Conservation (phyloP, 2,113 vertebrate species). For the Paradisaea rubra region DNA sequence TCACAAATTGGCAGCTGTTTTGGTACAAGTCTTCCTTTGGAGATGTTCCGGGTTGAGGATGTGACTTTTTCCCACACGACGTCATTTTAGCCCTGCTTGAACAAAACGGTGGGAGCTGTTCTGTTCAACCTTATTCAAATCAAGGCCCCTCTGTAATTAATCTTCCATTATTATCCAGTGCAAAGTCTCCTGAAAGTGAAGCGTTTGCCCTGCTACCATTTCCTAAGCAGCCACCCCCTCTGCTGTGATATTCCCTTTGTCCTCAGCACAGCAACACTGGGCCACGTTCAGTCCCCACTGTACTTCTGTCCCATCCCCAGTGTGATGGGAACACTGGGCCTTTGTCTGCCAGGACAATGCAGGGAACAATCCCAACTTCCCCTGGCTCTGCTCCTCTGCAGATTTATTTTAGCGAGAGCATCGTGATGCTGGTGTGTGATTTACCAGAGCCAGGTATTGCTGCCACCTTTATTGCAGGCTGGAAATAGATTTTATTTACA, state of each 20-base stretch:
- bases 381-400: neutral
- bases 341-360: conserved; percentile 17
- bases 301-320: neutral
- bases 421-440: neutral
- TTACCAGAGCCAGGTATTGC: neutral
- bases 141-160: neutral
- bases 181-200: neutral
- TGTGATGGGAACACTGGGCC: neutral
- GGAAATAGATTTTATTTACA: neutral
- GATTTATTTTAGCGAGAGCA: neutral
- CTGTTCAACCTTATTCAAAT: neutral
- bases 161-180: neutral
- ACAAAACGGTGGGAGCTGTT: neutral
- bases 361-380: neutral
- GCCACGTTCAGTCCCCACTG: neutral
- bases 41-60: neutral
- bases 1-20: neutral
- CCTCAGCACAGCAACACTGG: neutral
- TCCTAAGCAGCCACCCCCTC: neutral
- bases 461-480: neutral
- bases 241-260: neutral
- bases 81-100: neutral
- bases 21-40: neutral
- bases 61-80: neutral
- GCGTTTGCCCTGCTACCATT: neutral